Conservation (phyloP, 2,113 vertebrate genomes). For the Heterotis niloticus region DNA sequence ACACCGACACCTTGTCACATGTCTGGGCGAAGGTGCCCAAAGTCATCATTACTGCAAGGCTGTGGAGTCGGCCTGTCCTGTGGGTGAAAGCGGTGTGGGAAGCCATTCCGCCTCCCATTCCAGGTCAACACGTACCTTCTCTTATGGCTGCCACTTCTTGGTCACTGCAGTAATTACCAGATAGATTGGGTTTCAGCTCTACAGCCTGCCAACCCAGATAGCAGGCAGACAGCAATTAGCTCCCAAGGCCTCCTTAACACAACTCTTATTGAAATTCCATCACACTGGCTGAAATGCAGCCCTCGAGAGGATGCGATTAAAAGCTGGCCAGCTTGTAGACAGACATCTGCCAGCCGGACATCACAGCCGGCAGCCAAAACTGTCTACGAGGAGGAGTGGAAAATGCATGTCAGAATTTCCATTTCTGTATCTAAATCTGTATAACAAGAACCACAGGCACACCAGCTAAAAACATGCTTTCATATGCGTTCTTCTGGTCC, state of each 20-base stretch:
- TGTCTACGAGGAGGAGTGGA: not conserved
- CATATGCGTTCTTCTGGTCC: not conserved
- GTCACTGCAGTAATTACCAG: conserved; percentile 63
- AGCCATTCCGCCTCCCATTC: conserved; percentile 54
- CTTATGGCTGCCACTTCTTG: conserved; percentile 45
- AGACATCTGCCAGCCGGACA: conserved; percentile 41
- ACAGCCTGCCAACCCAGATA: conserved; percentile 60
- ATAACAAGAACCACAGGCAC: not conserved
- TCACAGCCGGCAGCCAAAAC: conserved; percentile 21
- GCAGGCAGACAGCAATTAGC: conserved; percentile 67
- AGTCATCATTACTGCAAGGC: conserved; percentile 54
- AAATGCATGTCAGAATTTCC: not conserved
- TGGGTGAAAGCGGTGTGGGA: conserved; percentile 51
- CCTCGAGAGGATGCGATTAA: conserved; percentile 56
- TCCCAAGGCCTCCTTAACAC: conserved; percentile 54
- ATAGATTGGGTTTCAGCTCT: conserved; percentile 61
- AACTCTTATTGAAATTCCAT: conserved; percentile 59
- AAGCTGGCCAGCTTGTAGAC: conserved; percentile 42
- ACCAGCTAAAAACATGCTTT: not conserved
- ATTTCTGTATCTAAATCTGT: not conserved
- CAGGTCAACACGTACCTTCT: not conserved
- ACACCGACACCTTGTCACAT: conserved; percentile 8
- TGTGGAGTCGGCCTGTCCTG: conserved; percentile 55
- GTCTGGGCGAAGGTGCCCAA: not conserved
- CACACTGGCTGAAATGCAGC: conserved; percentile 49